Evolutionary conservation across 2,797 vertebrate genomes (phyloP).

Genomic region (Oophaga sylvatica): DNA sequence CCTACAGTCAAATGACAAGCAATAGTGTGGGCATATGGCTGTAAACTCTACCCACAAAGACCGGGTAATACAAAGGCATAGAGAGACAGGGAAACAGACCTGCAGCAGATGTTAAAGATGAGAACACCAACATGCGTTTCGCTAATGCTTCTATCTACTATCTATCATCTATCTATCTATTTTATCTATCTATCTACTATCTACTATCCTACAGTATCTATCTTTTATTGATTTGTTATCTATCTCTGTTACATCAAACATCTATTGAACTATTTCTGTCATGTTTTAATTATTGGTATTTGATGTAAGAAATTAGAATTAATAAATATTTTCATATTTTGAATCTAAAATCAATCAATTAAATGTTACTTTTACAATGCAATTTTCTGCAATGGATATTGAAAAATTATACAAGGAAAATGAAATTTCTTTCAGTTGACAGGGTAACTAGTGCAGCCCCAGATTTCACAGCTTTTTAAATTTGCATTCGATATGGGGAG

Average conservation of each 20-base stretch:
- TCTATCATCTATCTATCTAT: too few relatives aligned
- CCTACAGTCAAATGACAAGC: too few relatives aligned
- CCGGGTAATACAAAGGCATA: too few relatives aligned
- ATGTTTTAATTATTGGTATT: neutral
- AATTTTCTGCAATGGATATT: conserved; percentile 6
- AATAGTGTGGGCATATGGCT: too few relatives aligned
- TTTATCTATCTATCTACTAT: neutral
- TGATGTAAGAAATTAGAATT: neutral
- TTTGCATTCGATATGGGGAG: too few relatives aligned
- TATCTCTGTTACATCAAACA: neutral
- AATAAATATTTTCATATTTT: conserved; percentile 3
- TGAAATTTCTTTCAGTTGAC: conserved; percentile 37
- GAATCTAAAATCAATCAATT: neutral
- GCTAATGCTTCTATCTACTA: too few relatives aligned
- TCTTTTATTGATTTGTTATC: neutral
- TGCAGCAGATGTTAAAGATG: too few relatives aligned
- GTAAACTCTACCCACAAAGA: too few relatives aligned
- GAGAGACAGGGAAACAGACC: too few relatives aligned
- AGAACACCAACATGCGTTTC: too few relatives aligned
- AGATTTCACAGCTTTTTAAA: conserved; percentile 36
- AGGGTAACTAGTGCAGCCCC: conserved; percentile 49
- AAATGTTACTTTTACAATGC: neutral
- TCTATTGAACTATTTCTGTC: neutral
- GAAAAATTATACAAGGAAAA: conserved; percentile 24
- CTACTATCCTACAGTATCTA: neutral